phyloP scores from a whole-genome alignment of 2,113 vertebrate species.

The Arvicanthis niloticus region DNA sequence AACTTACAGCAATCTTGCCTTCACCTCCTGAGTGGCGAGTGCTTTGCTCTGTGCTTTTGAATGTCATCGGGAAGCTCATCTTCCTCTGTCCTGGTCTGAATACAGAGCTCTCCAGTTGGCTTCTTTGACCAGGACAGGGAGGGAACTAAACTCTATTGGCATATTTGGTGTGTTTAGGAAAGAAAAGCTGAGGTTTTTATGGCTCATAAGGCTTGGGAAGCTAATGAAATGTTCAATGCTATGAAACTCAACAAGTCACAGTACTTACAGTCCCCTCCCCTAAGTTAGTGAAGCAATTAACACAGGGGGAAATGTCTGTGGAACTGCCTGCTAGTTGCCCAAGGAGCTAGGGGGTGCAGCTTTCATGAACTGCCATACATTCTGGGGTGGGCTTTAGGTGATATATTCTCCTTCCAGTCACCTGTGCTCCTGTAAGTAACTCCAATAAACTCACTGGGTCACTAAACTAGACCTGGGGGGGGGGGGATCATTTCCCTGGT shows the following conservation, averaged over 20 bases:
- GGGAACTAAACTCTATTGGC: neutral
- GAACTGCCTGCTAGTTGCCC: neutral
- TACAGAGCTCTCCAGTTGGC: neutral
- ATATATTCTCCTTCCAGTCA: neutral
- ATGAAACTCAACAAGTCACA: too few relatives aligned
- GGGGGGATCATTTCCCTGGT: neutral
- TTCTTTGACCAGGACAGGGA: neutral
- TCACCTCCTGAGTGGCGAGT: neutral
- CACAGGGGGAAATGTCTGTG: neutral
- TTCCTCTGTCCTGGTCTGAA: slow-evolving; percentile 3
- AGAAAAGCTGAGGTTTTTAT: neutral
- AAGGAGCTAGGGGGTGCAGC: too few relatives aligned
- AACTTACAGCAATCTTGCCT: neutral
- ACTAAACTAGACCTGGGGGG: neutral
- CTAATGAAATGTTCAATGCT: neutral
- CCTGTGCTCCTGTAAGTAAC: neutral
- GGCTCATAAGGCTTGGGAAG: too few relatives aligned
- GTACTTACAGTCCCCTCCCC: neutral
- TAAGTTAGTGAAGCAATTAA: neutral
- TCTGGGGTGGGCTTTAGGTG: neutral
- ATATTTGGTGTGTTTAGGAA: slow-evolving; percentile 34
- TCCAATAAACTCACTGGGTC: neutral
- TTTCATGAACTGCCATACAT: neutral
- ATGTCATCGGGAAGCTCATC: neutral
- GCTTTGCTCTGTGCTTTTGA: neutral